These are phyloP conservation scores for Callionymus lyra DNA, from an alignment of 2,113 vertebrate genomes.

Conservation along the genomic window DNA sequence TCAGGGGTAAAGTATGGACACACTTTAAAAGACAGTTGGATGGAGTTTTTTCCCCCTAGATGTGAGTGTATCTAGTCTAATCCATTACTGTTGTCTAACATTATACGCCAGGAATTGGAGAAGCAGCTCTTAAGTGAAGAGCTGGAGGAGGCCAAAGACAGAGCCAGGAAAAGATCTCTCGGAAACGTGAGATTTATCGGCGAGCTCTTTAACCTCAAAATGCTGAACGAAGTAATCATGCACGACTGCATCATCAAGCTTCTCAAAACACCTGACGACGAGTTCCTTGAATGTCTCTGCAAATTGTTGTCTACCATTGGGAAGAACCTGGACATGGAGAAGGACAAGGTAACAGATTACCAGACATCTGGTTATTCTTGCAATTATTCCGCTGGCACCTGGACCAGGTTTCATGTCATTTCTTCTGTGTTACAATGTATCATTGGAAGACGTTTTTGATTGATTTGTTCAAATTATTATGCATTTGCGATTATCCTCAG, in stretches of 20 bases:
- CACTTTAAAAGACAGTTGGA: no score
- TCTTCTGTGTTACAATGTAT: no score
- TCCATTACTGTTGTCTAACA: not conserved
- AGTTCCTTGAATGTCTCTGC: conserved; percentile 94
- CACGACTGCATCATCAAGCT: conserved; percentile 96
- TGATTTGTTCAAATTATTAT: no score
- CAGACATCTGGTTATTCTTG: not conserved
- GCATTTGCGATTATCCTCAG: conserved; percentile 51
- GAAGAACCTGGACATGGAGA: conserved; percentile 97
- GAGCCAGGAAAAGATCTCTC: conserved; percentile 83
- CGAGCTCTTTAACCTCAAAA: conserved; percentile 96
- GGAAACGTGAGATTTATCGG: conserved; percentile 98
- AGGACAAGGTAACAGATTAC: conserved; percentile 72
- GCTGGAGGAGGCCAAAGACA: conserved; percentile 79
- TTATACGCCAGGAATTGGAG: conserved; percentile 66
- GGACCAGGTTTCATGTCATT: no score
- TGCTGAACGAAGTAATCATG: conserved; percentile 98
- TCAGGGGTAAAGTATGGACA: conserved; percentile 64
- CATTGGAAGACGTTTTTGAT: no score
- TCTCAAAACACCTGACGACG: conserved; percentile 93
- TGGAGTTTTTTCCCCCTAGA: no score
- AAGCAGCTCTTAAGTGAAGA: conserved; percentile 82
- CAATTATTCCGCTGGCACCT: no score
- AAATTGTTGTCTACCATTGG: conserved; percentile 95
- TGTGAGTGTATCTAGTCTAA: not conserved